Evolutionary conservation across 2,888 invertebrate species (phyloP).

Genomic region (Orthonychiurus folsomi): DNA sequence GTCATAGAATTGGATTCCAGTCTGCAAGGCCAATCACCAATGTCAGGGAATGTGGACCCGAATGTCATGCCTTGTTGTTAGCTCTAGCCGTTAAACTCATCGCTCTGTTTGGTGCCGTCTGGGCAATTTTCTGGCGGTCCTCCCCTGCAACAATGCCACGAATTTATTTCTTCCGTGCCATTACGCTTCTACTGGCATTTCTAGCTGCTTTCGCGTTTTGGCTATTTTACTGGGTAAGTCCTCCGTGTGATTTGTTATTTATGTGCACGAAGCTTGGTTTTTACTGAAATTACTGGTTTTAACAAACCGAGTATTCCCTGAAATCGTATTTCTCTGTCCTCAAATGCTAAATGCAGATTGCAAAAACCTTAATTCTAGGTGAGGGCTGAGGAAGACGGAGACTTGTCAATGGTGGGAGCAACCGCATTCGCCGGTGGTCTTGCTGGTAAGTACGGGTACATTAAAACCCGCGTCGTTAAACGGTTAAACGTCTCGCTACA

Average conservation of each 20-base stretch:
- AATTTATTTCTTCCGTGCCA: slow-evolving; percentile 80
- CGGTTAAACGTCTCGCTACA: no score
- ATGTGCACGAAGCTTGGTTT: no score
- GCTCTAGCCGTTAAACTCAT: slow-evolving; percentile 85
- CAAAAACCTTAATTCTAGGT: slow-evolving; percentile 24
- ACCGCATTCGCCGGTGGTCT: slow-evolving; percentile 32
- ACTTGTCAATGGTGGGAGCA: slow-evolving; percentile 38
- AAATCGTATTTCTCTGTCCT: no score
- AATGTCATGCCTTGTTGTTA: slow-evolving; percentile 86
- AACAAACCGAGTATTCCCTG: no score
- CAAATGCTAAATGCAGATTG: not conserved
- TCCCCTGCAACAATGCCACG: slow-evolving; percentile 81
- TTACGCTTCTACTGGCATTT: slow-evolving; percentile 76
- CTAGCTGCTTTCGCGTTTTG: slow-evolving; percentile 94
- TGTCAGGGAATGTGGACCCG: slow-evolving; percentile 70
- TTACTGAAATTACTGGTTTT: no score
- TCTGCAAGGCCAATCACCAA: slow-evolving; percentile 31
- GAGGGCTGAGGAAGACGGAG: slow-evolving; percentile 39
- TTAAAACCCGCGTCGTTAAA: no score
- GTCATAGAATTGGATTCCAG: slow-evolving; percentile 38
- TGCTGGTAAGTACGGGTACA: not conserved
- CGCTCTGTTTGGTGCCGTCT: slow-evolving; percentile 76
- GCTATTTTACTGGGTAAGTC: slow-evolving; percentile 92
- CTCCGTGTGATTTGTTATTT: no score
- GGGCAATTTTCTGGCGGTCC: slow-evolving; percentile 82